Base-by-base conservation (phyloP, 2,113 vertebrate species). In the Callorhinus ursinus region DNA sequence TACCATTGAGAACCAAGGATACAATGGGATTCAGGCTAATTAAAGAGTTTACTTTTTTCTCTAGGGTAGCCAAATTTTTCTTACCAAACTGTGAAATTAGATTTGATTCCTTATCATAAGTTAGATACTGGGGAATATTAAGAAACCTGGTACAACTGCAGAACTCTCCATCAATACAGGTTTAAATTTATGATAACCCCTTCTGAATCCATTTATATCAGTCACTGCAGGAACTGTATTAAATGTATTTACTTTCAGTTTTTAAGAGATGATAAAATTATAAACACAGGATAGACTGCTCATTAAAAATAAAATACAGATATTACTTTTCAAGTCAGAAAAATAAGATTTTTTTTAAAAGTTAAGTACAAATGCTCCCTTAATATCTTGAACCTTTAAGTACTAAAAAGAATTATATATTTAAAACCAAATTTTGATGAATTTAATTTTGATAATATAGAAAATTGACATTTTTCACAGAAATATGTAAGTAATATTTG, bases 341-440 rank as follows among this genome's bases (percentile, higher is more conserved):
- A 97, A 74, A 22, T 71, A 67, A 71, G 33, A 6, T 22, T 39
- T 46, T 26, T 92, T 49, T 15, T 83, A 55, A 72, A 85, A 80
- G 7, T 22, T 49, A 90, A 82, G 9, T 67, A 80, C 2, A 86
- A 63, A 65, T 67, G 0, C 65, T 88, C 22, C 33, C 21, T n/a
- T 84, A 95, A 36, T 90, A 93, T 49, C 49, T 94, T 92, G 19
- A 92, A 77, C 2, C 21, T n/a, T 67, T 22, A 65, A 95, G 53
- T 57, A 6, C 21, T 80, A 63, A 77, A 74, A 90, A 72, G 1
- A 59, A 72, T 65, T 89, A 69, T 80, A 71, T 61, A 51, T 80
- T 55, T 90, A 79, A 94, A 87, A 42, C 42, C 1, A 63, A 93
- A 72, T n/a, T 88, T 79, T 97, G 51, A 57, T 89, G 21, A 89